Evolutionary conservation across 2,888 invertebrate species (phyloP).

Genomic region (Hydrotaea cyrtoneurina): DNA sequence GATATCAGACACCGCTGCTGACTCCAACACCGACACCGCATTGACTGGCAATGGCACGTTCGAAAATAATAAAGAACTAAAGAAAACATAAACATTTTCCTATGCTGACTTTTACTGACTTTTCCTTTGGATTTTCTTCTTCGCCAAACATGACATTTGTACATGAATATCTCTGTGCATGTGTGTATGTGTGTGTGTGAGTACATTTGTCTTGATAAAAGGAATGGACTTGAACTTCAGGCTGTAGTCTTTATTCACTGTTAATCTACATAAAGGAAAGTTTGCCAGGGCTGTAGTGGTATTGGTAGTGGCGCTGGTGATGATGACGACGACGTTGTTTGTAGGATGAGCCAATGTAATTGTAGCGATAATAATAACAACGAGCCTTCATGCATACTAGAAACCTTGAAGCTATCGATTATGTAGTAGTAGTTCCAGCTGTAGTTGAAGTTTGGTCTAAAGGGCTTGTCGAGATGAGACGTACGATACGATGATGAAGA

Average conservation of each 20-base stretch:
- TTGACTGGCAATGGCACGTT: conserved; percentile 17
- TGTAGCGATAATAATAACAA: not conserved
- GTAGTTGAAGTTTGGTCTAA: too few species aligned
- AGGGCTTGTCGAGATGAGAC: too few species aligned
- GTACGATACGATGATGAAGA: too few species aligned
- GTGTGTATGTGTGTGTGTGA: not conserved
- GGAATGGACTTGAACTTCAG: conserved; percentile 36
- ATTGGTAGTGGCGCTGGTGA: not conserved
- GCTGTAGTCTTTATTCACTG: not conserved
- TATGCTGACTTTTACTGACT: conserved; percentile 10
- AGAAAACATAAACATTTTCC: conserved; percentile 19
- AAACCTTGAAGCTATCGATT: not conserved
- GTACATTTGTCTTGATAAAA: not conserved
- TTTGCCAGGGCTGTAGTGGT: not conserved
- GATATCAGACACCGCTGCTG: not conserved
- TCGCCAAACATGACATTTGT: not conserved
- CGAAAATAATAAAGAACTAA: conserved; percentile 28
- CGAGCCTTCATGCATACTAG: not conserved
- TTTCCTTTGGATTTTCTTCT: not conserved
- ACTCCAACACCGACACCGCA: conserved; percentile 15
- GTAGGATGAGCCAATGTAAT: not conserved
- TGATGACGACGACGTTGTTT: not conserved
- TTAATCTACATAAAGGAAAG: not conserved
- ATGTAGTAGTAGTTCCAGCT: too few species aligned
- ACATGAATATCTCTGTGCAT: too few species aligned